These are phyloP conservation scores for Camponotus vicinus DNA, from an alignment of 1,140 invertebrate species.

Conservation along the genomic window DNA sequence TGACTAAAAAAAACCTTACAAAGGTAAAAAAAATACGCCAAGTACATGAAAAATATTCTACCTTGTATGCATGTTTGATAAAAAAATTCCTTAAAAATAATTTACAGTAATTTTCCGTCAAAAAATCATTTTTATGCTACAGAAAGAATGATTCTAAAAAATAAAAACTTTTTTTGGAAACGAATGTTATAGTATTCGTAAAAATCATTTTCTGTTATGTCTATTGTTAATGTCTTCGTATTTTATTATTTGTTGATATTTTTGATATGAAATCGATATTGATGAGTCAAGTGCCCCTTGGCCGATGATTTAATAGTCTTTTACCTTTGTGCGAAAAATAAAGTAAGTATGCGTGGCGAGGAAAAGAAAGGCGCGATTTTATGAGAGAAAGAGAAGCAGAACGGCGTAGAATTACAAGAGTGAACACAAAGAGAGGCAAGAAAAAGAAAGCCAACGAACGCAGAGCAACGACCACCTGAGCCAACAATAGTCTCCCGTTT, in stretches of 20 bases:
- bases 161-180: neutral
- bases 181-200: neutral
- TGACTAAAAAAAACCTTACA: no score
- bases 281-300: constrained; percentile 31
- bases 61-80: no score
- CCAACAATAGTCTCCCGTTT: constrained; percentile 70
- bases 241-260: neutral
- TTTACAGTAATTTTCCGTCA: no score
- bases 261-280: constrained; percentile 6
- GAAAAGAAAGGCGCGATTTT: neutral
- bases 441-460: constrained; percentile 58
- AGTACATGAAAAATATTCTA: no score
- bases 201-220: neutral
- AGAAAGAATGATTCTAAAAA: neutral
- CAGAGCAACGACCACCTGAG: constrained; percentile 70
- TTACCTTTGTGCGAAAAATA: constrained; percentile 19
- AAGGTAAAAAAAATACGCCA: no score
- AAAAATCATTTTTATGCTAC: no score
- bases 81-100: no score
- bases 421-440: constrained; percentile 44
- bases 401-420: constrained; percentile 34
- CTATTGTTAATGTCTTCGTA: neutral
- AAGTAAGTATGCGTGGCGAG: neutral
- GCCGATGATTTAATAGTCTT: constrained; percentile 36
- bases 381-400: constrained; percentile 20